Conservation (phyloP, 2,797 vertebrate species). For the Melanogrammus aeglefinus region DNA sequence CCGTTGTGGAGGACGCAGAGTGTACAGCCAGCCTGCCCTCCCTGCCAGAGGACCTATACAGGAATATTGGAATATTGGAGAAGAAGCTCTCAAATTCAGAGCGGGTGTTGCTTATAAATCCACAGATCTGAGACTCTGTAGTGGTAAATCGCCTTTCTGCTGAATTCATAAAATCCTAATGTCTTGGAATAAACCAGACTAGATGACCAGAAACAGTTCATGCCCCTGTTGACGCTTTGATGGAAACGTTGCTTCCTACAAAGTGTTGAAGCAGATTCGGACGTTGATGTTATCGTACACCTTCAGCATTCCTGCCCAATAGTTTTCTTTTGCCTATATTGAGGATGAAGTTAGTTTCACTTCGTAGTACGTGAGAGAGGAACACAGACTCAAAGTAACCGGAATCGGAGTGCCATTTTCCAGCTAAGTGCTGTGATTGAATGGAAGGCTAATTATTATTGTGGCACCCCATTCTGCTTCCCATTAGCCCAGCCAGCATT, state of each 20-base stretch:
- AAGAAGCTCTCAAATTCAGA: not conserved
- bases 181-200: not conserved
- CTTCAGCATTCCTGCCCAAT: not conserved
- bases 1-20: conserved; percentile 2
- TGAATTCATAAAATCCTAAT: not conserved
- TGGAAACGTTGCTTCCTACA: not conserved
- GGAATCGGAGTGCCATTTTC: conserved; percentile 13
- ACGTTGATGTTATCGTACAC: not conserved
- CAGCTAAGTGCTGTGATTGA: not conserved
- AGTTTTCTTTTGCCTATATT: conserved; percentile 13
- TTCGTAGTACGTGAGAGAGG: not conserved
- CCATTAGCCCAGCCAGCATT: not conserved
- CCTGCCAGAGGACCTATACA: not conserved
- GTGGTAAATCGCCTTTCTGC: not conserved
- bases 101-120: not conserved
- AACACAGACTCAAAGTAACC: not conserved
- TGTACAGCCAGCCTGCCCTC: not conserved
- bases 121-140: not conserved
- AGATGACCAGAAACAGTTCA: not conserved
- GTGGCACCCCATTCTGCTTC: not conserved
- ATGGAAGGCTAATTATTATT: conserved; percentile 4
- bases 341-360: conserved; percentile 5
- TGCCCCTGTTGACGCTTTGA: not conserved
- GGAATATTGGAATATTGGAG: not conserved
- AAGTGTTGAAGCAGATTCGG: not conserved